A percentile compares a stretch with the other conserved stretches of the same genome.
Evolutionary conservation across 2,888 invertebrate species (phyloP).

Genomic region (Pyrochroa serraticornis): DNA sequence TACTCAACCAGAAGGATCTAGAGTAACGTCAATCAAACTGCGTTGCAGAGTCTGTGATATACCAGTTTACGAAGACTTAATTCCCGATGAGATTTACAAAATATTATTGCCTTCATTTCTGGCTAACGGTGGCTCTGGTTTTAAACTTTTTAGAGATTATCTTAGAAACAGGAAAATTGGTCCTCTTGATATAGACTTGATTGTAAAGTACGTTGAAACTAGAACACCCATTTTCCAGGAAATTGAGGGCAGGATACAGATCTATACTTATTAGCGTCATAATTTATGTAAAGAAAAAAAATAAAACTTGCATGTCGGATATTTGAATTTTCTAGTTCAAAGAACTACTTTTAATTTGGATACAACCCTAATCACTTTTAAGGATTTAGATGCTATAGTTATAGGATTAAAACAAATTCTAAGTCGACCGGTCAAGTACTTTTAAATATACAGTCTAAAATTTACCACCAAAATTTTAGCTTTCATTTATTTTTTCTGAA

Average conservation of each 20-base stretch:
- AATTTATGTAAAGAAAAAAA: too few species aligned
- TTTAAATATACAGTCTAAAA: too few species aligned
- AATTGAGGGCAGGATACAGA: slow-evolving; percentile 63
- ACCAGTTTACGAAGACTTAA: slow-evolving; percentile 69
- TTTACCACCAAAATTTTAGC: too few species aligned
- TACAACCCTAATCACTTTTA: too few species aligned
- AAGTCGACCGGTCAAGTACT: too few species aligned
- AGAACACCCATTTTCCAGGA: slow-evolving; percentile 61
- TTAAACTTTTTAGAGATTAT: slow-evolving; percentile 60
- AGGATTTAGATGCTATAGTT: too few species aligned
- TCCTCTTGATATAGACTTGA: slow-evolving; percentile 62
- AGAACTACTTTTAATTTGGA: too few species aligned
- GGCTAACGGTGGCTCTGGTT: slow-evolving; percentile 76
- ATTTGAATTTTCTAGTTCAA: too few species aligned
- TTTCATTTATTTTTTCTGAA: too few species aligned
- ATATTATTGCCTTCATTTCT: slow-evolving; percentile 68
- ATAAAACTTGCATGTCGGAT: too few species aligned
- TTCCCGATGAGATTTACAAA: slow-evolving; percentile 64
- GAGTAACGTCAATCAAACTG: slow-evolving; percentile 64
- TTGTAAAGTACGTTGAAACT: slow-evolving; percentile 61
- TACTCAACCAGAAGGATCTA: slow-evolving; percentile 62
- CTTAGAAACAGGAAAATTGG: slow-evolving; percentile 60
- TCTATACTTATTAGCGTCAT: slow-evolving; percentile 33
- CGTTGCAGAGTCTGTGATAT: slow-evolving; percentile 69
- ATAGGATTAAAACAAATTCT: too few species aligned